Conservation (phyloP, 2,113 vertebrate species). For the Connochaetes taurinus region DNA sequence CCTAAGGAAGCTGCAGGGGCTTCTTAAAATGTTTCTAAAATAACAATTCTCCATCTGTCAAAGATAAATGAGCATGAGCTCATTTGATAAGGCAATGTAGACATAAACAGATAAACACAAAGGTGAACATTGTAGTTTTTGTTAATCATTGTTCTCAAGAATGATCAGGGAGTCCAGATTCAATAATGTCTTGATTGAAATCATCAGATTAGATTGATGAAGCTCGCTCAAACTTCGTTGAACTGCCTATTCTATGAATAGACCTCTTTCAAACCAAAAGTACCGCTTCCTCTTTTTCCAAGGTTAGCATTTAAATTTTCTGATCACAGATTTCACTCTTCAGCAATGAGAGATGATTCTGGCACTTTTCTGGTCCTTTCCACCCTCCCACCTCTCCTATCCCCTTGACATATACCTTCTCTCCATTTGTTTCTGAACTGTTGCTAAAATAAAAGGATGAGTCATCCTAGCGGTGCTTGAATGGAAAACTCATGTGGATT, state of each 20-base stretch:
- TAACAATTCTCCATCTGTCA: constrained; percentile 23
- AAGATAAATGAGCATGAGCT: constrained; percentile 30
- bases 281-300: neutral
- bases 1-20: neutral
- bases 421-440: constrained; percentile 53
- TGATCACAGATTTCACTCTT: constrained; percentile 49
- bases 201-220: constrained; percentile 66
- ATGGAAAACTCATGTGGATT: constrained; percentile 67
- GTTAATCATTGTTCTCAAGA: constrained; percentile 41
- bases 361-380: neutral
- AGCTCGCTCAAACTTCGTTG: constrained; percentile 59
- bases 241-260: constrained; percentile 54
- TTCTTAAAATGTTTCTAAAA: constrained; percentile 37
- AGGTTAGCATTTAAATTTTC: constrained; percentile 53
- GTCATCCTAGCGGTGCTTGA: constrained; percentile 51
- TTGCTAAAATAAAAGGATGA: constrained; percentile 74
- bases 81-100: constrained; percentile 63
- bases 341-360: constrained; percentile 44
- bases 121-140: neutral
- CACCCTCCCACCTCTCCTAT: neutral
- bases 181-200: constrained; percentile 57
- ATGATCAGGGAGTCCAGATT: constrained; percentile 70
- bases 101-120: constrained; percentile 45
- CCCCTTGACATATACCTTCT: constrained; percentile 61
- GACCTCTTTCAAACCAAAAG: constrained; percentile 66